Evolutionary conservation across 2,888 invertebrate genomes (phyloP), one percentile per base, ranked within the genome.

Genomic region (Chalcis sispes): DNA sequence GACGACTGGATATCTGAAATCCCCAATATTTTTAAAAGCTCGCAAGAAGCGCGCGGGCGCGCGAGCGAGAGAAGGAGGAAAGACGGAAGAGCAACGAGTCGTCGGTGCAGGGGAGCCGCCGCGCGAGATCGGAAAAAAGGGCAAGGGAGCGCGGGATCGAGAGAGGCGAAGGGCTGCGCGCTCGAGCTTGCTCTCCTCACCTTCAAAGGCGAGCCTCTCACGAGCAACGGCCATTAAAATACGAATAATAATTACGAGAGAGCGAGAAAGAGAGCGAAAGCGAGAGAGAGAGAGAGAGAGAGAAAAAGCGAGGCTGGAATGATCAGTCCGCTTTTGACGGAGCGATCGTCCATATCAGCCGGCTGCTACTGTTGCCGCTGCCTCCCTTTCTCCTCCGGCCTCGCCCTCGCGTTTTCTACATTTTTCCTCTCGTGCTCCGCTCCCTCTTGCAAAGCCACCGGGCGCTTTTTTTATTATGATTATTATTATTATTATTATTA

Each of bases 21-120:
- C 88, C 84, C 86, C 88, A 88, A 88, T 88, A 88, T 88, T 88
- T 88, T 88, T 88, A 88, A 88, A 88, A 88, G 88, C 88, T 85
- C 85, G 79, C 78, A 71, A 50, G 79, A 77, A 78, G 40, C 50
- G 58, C 62, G 73, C 77, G 77, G 77, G 77, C 59, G 29, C 62
- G 62, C 48, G 66, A 56, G 77, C 54, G 61, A 7, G 73, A 29
- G 42, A 58, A 48, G 36, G 25, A 25, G 54, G n/a, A 46, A 77
- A 79, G 75, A 65, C 74, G 77, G 77, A 75, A 79, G 75, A 78
- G 77, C 72, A 67, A n/a, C 75, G 72, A 46, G 15, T 15, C n/a
- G 13, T 15, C 46, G 46, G 8, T n/a, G n/a, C n/a, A n/a, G n/a
- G n/a, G n/a, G n/a, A n/a, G n/a, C n/a, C n/a, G n/a, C 3, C 48